phyloP scores from a whole-genome alignment of 2,888 invertebrate species.

The Hymenopus coronatus region DNA sequence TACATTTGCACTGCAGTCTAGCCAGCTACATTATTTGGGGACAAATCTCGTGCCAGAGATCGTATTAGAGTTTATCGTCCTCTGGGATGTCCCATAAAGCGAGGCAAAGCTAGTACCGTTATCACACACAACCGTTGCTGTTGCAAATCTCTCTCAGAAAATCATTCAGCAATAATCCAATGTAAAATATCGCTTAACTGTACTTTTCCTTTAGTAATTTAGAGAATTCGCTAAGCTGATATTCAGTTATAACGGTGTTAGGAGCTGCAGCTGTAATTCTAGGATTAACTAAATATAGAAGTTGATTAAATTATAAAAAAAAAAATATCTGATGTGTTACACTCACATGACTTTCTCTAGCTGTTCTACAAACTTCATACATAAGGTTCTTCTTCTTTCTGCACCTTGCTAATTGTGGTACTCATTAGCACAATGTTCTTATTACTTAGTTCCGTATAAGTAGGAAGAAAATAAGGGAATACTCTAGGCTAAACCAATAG shows the following conservation, averaged over 20 bases:
- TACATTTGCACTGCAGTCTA: not conserved
- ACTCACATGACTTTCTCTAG: no score
- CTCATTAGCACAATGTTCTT: no score
- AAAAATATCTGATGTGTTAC: no score
- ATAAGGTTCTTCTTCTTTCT: no score
- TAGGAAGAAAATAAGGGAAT: no score
- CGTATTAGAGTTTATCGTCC: not conserved
- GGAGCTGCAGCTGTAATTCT: not conserved
- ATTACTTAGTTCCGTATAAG: no score
- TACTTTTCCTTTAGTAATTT: not conserved
- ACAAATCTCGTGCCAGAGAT: not conserved
- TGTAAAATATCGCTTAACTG: not conserved
- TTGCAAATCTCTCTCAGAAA: not conserved
- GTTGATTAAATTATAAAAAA: no score
- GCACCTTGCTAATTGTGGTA: no score
- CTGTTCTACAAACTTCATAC: no score
- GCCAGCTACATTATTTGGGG: not conserved
- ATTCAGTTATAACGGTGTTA: not conserved
- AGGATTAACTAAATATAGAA: no score
- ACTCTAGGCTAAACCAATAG: no score
- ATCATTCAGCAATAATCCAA: not conserved
- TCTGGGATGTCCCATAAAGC: not conserved
- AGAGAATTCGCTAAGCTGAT: not conserved
- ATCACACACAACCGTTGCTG: not conserved
- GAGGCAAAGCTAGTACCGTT: not conserved